Conservation (phyloP, 2,888 invertebrate species). For the Aphodius granarius region DNA sequence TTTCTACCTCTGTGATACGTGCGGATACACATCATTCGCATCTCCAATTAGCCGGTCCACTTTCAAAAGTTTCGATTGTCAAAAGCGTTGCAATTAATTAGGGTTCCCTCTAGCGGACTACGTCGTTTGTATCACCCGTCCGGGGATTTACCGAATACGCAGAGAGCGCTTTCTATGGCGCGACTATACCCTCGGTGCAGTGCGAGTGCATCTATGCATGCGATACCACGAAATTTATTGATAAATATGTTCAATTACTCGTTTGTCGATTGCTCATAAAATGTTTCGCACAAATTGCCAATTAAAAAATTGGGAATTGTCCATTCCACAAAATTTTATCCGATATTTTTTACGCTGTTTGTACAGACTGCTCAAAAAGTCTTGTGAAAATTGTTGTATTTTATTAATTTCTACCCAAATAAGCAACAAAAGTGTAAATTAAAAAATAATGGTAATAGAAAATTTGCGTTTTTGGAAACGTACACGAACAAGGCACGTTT, state of each 20-base stretch:
- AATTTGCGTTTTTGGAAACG: background rate
- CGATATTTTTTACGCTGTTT: background rate
- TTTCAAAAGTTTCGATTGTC: constrained; percentile 27
- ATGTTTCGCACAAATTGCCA: constrained; percentile 14
- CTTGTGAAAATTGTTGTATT: too few species aligned
- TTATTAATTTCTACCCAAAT: too few species aligned
- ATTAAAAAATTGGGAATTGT: constrained; percentile 12
- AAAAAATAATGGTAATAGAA: background rate
- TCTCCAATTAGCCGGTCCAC: constrained; percentile 22
- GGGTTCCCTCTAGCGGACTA: constrained; percentile 5
- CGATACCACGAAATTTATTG: constrained; percentile 28
- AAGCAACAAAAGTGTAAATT: background rate
- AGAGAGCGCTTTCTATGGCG: background rate
- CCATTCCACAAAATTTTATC: background rate
- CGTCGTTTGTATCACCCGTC: constrained; percentile 6
- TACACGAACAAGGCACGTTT: background rate
- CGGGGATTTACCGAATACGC: constrained; percentile 17
- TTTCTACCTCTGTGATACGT: too few species aligned
- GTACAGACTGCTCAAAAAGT: too few species aligned
- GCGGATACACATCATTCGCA: constrained; percentile 9
- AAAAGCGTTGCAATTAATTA: constrained; percentile 27
- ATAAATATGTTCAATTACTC: constrained; percentile 27
- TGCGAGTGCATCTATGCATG: constrained; percentile 1
- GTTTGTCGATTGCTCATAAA: constrained; percentile 2
- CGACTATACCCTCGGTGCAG: background rate